Evolutionary conservation across 2,797 vertebrate genomes (phyloP).

Genomic region (Siniperca undulata): DNA sequence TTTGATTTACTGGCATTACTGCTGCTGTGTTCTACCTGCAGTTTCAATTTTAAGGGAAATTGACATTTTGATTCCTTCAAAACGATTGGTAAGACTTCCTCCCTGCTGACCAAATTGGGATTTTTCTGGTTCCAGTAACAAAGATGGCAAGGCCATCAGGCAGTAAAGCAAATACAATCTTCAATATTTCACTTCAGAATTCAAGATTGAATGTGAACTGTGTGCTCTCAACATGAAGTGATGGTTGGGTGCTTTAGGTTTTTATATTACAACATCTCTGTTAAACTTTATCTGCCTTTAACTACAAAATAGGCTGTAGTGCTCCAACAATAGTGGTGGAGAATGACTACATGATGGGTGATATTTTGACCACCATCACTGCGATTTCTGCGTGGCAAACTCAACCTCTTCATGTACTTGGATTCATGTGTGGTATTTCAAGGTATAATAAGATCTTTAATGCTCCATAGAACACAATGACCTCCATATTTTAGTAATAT

Average conservation of each 20-base stretch:
- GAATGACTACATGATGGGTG: neutral
- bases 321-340: neutral
- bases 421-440: neutral
- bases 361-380: neutral
- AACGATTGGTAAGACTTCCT: neutral
- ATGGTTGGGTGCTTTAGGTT: neutral
- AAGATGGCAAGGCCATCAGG: neutral
- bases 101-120: neutral
- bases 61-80: slow-evolving; percentile 25
- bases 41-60: neutral
- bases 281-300: neutral
- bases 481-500: neutral
- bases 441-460: neutral
- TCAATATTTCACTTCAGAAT: slow-evolving; percentile 2
- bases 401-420: neutral
- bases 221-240: neutral
- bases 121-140: neutral
- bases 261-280: too few relatives aligned
- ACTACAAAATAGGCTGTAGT: neutral
- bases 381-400: neutral
- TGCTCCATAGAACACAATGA: neutral
- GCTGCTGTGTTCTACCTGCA: slow-evolving; percentile 3
- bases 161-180: slow-evolving; percentile 3
- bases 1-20: slow-evolving; percentile 28
- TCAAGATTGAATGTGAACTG: neutral